A percentile compares a stretch with the other conserved stretches of the same genome.
Conservation (phyloP, 2,888 invertebrate species). For the Amblyjoppa proteus region DNA sequence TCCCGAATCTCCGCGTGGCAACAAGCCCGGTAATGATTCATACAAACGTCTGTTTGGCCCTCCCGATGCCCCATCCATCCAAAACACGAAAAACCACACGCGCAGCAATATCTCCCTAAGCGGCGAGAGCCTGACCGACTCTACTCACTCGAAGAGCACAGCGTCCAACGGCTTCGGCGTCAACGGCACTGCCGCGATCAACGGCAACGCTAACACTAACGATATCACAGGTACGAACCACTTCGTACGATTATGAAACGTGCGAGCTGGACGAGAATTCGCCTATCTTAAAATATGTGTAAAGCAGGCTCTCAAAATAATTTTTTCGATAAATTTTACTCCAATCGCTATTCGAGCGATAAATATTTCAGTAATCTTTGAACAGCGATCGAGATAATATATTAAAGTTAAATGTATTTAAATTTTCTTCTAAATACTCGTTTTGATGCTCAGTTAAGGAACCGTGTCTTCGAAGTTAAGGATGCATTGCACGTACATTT, state of each 20-base stretch:
- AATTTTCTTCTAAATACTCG: background rate
- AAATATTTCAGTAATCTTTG: background rate
- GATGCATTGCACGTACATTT: conserved; percentile 42
- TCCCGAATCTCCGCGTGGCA: conserved; percentile 80
- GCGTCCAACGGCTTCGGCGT: conserved; percentile 71
- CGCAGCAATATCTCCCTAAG: conserved; percentile 88
- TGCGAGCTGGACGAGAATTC: conserved; percentile 62
- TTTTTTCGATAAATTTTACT: conserved; percentile 30
- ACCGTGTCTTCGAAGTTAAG: conserved; percentile 1
- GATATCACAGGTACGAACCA: conserved; percentile 71
- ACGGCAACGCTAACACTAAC: conserved; percentile 76
- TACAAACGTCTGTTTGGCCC: conserved; percentile 88
- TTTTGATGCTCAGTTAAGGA: conserved; percentile 6
- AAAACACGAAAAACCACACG: conserved; percentile 87
- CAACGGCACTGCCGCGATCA: conserved; percentile 79
- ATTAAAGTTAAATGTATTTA: conserved; percentile 16
- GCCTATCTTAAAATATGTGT: conserved; percentile 82
- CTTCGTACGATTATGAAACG: conserved; percentile 56
- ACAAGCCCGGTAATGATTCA: conserved; percentile 87
- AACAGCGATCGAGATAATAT: background rate
- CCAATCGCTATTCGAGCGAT: background rate
- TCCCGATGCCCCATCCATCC: conserved; percentile 86
- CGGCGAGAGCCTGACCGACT: conserved; percentile 79
- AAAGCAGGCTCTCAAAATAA: conserved; percentile 74
- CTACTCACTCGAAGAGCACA: conserved; percentile 76